A percentile compares a stretch with the other conserved stretches of the same genome.
These are phyloP conservation scores for Himalopsyche tibetana DNA, from an alignment of 2,888 invertebrate species.

Conservation along the genomic window DNA sequence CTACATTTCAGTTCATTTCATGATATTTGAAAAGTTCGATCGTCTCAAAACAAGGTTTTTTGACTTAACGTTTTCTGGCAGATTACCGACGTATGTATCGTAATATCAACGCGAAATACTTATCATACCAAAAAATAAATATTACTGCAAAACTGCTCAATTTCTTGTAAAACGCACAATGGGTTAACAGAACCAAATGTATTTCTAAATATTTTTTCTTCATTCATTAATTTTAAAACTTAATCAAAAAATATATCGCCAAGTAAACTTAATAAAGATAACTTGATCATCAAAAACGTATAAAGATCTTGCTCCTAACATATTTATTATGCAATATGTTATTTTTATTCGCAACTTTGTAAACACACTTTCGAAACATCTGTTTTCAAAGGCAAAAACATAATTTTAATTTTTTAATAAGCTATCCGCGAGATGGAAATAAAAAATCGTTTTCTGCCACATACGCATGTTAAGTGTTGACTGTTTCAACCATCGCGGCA, in stretches of 20 bases:
- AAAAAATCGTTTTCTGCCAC: conserved; percentile 15
- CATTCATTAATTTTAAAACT: no score
- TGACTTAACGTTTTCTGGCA: no score
- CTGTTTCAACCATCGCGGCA: conserved; percentile 13
- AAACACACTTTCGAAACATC: conserved; percentile 10
- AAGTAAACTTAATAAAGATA: neutral
- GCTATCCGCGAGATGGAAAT: neutral
- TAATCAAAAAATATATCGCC: neutral
- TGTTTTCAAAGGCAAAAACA: conserved; percentile 16
- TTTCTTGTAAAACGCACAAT: no score
- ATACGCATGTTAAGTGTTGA: conserved; percentile 40
- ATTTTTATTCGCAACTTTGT: neutral
- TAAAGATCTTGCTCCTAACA: neutral
- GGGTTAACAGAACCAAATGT: no score
- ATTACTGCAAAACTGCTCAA: no score
- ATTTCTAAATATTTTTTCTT: no score
- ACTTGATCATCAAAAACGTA: neutral
- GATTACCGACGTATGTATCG: no score
- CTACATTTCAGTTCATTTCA: no score
- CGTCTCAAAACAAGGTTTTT: no score
- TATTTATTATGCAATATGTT: neutral
- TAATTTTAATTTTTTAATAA: conserved; percentile 28
- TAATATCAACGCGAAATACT: no score
- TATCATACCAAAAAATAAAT: no score
- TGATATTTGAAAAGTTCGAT: no score